A percentile compares a stretch with the other conserved stretches of the same genome.
These are phyloP conservation scores for Xestia xanthographa DNA, from an alignment of 2,888 invertebrate species.

Conservation along the genomic window DNA sequence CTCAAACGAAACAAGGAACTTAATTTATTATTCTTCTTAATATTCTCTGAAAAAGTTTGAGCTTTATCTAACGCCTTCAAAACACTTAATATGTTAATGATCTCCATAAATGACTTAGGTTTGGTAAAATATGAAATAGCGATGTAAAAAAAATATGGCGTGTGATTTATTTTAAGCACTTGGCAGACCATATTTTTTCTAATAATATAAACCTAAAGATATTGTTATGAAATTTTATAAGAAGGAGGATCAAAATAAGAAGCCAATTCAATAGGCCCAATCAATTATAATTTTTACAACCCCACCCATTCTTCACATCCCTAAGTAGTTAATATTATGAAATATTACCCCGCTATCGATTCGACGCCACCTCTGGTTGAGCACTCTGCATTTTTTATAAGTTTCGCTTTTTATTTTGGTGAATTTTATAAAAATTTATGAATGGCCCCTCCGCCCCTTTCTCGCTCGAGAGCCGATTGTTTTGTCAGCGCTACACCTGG, in stretches of 20 bases:
- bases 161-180: slow-evolving; percentile 47
- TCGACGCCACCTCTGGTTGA: slow-evolving; percentile 72
- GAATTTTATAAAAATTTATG: slow-evolving; percentile 85
- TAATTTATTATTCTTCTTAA: slow-evolving; percentile 28
- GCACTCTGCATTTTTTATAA: slow-evolving; percentile 75
- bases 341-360: slow-evolving; percentile 85
- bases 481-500: slow-evolving; percentile 90
- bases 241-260: slow-evolving; percentile 70
- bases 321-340: slow-evolving; percentile 89
- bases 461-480: slow-evolving; percentile 87
- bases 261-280: slow-evolving; percentile 76
- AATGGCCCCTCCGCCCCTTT: slow-evolving; percentile 87
- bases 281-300: slow-evolving; percentile 83
- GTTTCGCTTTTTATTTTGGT: slow-evolving; percentile 83
- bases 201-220: slow-evolving; percentile 38
- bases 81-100: slow-evolving; percentile 55
- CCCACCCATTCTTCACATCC: slow-evolving; percentile 86
- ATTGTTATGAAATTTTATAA: slow-evolving; percentile 58
- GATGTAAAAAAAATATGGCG: slow-evolving; percentile 9
- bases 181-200: slow-evolving; percentile 8
- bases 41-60: slow-evolving; percentile 14
- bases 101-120: slow-evolving; percentile 29
- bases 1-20: slow-evolving; percentile 5
- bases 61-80: slow-evolving; percentile 24
- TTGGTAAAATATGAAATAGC: slow-evolving; percentile 32